Conservation (phyloP, 2,113 vertebrate species). For the Petromus typicus region DNA sequence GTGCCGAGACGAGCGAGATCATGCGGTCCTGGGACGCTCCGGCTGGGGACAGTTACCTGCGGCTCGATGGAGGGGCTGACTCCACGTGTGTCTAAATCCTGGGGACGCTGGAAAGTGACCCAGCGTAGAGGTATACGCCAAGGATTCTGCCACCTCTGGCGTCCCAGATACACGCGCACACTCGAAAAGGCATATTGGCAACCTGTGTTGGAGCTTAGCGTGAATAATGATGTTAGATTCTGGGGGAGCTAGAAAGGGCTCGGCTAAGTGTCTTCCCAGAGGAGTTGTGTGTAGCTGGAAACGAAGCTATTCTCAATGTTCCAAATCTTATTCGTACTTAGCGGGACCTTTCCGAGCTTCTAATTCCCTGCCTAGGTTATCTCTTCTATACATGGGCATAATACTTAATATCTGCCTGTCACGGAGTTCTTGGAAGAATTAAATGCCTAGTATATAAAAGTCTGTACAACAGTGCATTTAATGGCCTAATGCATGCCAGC, state of each 20-base stretch:
- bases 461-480: background rate
- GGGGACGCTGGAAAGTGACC: background rate
- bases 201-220: background rate
- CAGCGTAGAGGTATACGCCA: background rate
- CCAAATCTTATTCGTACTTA: background rate
- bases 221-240: background rate
- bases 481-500: background rate
- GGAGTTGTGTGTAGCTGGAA: background rate
- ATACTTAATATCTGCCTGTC: background rate
- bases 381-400: background rate
- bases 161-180: no score
- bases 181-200: background rate
- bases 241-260: background rate
- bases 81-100: background rate
- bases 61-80: no score
- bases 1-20: background rate
- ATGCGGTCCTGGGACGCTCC: rapidly evolving
- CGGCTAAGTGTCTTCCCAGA: background rate
- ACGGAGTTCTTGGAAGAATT: background rate
- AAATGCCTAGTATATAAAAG: background rate
- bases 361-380: background rate
- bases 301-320: background rate
- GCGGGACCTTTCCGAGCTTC: background rate
- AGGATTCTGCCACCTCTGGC: background rate
- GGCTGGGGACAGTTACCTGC: background rate